Conservation (phyloP, 2,888 invertebrate genomes). For the Drosophila anomelani region DNA sequence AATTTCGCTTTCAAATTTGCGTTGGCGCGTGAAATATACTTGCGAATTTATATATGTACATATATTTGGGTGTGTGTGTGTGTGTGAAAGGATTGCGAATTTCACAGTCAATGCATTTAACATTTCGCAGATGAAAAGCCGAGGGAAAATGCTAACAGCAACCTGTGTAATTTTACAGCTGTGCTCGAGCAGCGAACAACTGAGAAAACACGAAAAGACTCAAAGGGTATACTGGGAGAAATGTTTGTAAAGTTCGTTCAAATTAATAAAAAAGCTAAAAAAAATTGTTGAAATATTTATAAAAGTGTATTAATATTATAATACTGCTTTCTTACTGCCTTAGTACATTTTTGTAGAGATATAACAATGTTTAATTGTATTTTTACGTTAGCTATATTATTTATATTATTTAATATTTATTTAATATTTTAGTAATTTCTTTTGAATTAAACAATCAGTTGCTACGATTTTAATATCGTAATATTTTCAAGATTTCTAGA, state of each 20-base stretch:
- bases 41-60: conserved; percentile 9
- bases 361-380: background rate
- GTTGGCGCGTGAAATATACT: conserved; percentile 74
- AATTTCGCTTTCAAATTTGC: conserved; percentile 78
- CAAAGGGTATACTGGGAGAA: background rate
- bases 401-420: too few relatives aligned
- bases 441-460: too few relatives aligned
- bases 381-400: too few relatives aligned
- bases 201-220: conserved; percentile 6
- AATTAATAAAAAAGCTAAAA: too few relatives aligned
- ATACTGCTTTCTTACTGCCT: too few relatives aligned
- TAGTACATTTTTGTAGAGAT: too few relatives aligned
- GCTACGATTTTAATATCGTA: too few relatives aligned
- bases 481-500: too few relatives aligned
- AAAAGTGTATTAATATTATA: too few relatives aligned
- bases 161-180: conserved; percentile 57
- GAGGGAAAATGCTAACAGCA: conserved; percentile 36
- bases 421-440: too few relatives aligned
- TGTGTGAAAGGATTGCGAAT: conserved; percentile 68
- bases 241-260: background rate
- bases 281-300: too few relatives aligned
- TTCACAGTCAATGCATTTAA: conserved; percentile 63
- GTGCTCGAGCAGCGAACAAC: conserved; percentile 16
- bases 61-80: conserved; percentile 9
- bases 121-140: conserved; percentile 38